These are phyloP conservation scores for Apteryx owenii DNA, from an alignment of 2,113 vertebrate species.

Conservation along the genomic window DNA sequence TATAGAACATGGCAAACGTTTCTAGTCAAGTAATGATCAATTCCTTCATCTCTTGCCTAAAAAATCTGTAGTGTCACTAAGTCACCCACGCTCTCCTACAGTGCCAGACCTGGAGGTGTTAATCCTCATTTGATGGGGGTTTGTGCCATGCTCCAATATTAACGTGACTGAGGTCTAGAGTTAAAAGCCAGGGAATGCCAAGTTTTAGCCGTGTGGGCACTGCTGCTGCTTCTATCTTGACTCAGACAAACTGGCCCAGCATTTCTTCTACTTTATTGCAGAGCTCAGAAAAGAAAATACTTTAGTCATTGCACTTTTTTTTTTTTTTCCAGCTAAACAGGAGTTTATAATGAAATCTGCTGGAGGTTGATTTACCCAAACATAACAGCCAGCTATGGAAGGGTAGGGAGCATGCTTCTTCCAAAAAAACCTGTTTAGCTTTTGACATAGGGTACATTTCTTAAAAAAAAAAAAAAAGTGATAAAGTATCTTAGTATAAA, in stretches of 20 bases:
- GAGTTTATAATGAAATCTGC: neutral
- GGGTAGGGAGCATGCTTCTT: neutral
- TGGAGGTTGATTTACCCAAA: neutral
- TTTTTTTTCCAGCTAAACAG: neutral
- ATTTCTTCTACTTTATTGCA: neutral
- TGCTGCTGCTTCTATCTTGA: neutral
- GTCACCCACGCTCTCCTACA: neutral
- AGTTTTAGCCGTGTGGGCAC: rapidly evolving
- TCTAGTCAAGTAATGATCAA: neutral
- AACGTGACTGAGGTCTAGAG: rapidly evolving
- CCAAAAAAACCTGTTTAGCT: constrained; percentile 60
- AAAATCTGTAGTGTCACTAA: neutral
- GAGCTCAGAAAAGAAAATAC: neutral
- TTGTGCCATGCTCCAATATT: rapidly evolving
- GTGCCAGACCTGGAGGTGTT: neutral
- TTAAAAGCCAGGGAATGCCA: neutral
- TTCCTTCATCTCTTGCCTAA: neutral
- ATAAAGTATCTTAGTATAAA: constrained; percentile 72
- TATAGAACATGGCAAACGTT: neutral
- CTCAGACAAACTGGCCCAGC: neutral
- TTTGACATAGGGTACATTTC: constrained; percentile 56
- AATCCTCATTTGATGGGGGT: neutral
- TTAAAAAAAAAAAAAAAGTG: constrained; percentile 16
- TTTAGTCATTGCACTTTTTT: neutral
- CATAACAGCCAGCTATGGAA: neutral